Base-by-base conservation (phyloP, 2,113 vertebrate genomes). In the Lonchura striata region DNA sequence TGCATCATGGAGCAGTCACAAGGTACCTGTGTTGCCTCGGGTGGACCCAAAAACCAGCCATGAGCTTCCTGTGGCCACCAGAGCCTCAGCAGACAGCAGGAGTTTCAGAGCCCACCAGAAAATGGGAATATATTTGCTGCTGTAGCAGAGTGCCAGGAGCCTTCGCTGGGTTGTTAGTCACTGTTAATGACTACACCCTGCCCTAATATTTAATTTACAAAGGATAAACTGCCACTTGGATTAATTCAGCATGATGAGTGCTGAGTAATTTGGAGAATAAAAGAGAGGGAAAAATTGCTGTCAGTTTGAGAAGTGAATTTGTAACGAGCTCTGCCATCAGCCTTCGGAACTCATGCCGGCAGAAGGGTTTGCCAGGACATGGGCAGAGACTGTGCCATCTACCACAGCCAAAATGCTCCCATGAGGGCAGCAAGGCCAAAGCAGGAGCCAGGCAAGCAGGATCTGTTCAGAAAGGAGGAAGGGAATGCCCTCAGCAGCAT, bases 201-300 rank as follows among this genome's bases (percentile, higher is more conserved):
- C 84, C 89, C 95, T 78, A 89, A 78, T 91, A 92, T 89, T 92
- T 95, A 61, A 94, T 89, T 92, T 84, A 68, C 74, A 82, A 84
- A 80, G 89, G 82, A 86, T 86, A 86, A 94, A 91, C 70, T 74
- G 77, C 90, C 87, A 35, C 61, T 68, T 84, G 50, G 77, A 82
- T 95, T 92, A 92, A 91, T 94, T 88, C 86, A 69, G 86, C 66
- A 12, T 23, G 54, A 91, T 83, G 64, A 86, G 64, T 1, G 0
- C 50, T 2, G 2, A 72, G 77, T 42, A 77, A 95, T 70, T 66
- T 54, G 78, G 82, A 82, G 39, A 91, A 80, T 42, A 82, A 70
- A 76, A 37, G 24, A 13, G 4, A 13, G 5, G 24, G 17, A 0
- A 2, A 1, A 28, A 84, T 12, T 35, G 54, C 44, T 21, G 69